Base-by-base conservation (phyloP, 2,113 vertebrate genomes). In the Tetrax tetrax region DNA sequence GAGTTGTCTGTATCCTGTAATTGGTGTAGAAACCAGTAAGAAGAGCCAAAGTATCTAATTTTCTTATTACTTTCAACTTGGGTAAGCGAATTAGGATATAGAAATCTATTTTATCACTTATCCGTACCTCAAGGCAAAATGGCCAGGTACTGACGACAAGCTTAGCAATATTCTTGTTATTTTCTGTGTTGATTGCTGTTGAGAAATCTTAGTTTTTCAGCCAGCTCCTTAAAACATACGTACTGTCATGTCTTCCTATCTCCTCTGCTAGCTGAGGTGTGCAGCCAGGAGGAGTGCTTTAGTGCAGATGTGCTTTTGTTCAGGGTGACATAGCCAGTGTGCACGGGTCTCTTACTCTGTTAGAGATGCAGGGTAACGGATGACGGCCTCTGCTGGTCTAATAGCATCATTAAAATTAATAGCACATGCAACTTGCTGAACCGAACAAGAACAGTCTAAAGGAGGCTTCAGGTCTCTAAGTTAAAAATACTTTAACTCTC, bases 321-420 rank as follows among this genome's bases (percentile, higher is more conserved):
- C 68, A 47, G 85, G 74, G 68, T 92, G 83, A 64, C 33, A 81
- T 6, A 74, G 50, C 24, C 45, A 8, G 24, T 7, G 24, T 22
- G 28, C 38, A 6, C 1, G 22, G 35, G 43, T 92, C 43, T 61
- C 75, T 79, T 23, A 16, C 56, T 75, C 59, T 64, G 43, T 38
- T 56, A 89, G 69, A 68, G 72, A 59, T 48, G 70, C 37, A 48
- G 38, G 35, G 75, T 35, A 83, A 90, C 0, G 0, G 76, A 51
- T 66, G 22, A 81, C 2, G 29, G 79, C 69, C 56, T 92, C 72
- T 95, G 51, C 85, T 83, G 76, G 18, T 66, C 86, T 94, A 87
- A 76, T 70, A 77, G 56, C 59, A 69, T 69, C 84, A 37, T 83
- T 92, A 92, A 81, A 93, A 90, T 81, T 51, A 89, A 92, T 81